phyloP scores from a whole-genome alignment of 2,888 invertebrate species.

The Tigriopus californicus region DNA sequence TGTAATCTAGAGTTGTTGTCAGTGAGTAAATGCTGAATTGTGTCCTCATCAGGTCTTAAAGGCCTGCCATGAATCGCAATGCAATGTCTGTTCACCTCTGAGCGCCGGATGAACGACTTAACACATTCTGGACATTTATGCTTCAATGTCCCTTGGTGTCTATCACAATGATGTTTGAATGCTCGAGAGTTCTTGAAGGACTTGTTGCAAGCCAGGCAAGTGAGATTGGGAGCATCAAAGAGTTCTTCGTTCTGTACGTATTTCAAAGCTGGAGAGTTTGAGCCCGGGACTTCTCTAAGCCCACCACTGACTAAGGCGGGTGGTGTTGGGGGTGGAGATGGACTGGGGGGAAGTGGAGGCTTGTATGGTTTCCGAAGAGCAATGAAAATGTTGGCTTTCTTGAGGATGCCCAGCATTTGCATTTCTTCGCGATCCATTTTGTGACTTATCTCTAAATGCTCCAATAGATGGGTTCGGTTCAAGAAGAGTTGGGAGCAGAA shows the following conservation, averaged over 20 bases:
- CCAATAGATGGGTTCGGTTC: not conserved
- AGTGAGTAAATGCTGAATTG: not conserved
- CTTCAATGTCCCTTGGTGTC: constrained; percentile 14
- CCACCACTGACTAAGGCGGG: no score
- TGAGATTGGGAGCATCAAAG: constrained; percentile 3
- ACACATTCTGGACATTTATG: constrained; percentile 15
- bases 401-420: not conserved
- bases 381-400: not conserved
- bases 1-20: no score
- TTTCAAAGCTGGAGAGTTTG: not conserved
- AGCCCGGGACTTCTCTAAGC: not conserved
- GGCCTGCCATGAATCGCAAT: constrained; percentile 9
- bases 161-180: constrained; percentile 3
- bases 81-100: constrained; percentile 12
- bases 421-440: not conserved
- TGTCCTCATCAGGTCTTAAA: constrained; percentile 7
- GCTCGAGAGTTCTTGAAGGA: constrained; percentile 13
- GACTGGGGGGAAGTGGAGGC: not conserved
- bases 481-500: constrained; percentile 1
- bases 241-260: constrained; percentile 7
- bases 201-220: constrained; percentile 13
- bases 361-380: not conserved
- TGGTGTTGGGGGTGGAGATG: not conserved
- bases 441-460: not conserved
- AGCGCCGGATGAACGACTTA: constrained; percentile 8